Base-by-base conservation (phyloP, 1,140 invertebrate species). In the Pachypeltis micranthus region DNA sequence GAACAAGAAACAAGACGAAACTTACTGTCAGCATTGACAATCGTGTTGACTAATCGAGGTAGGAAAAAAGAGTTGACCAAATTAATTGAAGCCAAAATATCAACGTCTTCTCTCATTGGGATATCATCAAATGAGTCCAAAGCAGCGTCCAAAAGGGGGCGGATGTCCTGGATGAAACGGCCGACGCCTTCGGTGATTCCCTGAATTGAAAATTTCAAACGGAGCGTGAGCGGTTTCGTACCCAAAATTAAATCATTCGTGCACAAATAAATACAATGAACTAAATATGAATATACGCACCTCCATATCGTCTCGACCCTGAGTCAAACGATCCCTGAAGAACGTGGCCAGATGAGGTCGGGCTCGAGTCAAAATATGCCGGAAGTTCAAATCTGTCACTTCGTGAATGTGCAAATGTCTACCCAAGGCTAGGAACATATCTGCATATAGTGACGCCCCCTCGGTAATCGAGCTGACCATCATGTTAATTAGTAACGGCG, bases 21-120 rank as follows among this genome's bases (percentile, higher is more conserved):
- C 47, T 7, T 4, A 51, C 47, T 51, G 7, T 51, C 47, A 4
- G 12, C 44, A 56, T 21, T 51, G 12, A 51, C 23, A 21, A 51
- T 51, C 12, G 47, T 21, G 7, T 4, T 51, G 21, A 51, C 31
- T n/a, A 59, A 16, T 19, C 24, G 26, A 29, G 58, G 58, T 2
- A 59, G 58, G 58, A 31, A 59, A 21, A 14, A 51, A 4, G 47
- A 14, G 51, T 65, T 64, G 4, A 63, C 29, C 21, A 58, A 44
- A 44, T 29, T 70, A 23, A 76, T 67, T n/a, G 76, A 72, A 26
- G 71, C 71, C 14, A 72, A 64, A 39, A 74, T 68, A 69, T 77
- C 73, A 55, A 78, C 72, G 44, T 73, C 73, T 64, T 72, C 69
- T 64, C 72, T 70, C 2, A 76, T 66, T 21, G 70, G 67, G 26